Conservation (phyloP, 2,888 invertebrate genomes). For the Mycalesis mineus region DNA sequence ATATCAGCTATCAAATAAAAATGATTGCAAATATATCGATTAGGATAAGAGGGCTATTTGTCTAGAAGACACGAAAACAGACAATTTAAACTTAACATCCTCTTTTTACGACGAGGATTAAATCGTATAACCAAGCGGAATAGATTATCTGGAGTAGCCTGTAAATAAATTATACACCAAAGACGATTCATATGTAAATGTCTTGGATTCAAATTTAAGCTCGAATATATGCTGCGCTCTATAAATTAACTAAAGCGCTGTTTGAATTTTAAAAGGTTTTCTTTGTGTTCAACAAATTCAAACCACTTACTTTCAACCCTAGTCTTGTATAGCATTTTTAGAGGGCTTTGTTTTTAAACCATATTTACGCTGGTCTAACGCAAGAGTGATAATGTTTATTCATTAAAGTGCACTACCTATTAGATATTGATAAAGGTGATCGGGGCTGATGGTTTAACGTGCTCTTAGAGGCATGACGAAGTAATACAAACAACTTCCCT, state of each 20-base stretch:
- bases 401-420: no score
- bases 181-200: conserved; percentile 10
- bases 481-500: no score
- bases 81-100: no score
- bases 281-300: neutral
- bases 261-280: neutral
- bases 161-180: conserved; percentile 14
- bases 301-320: neutral
- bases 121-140: neutral
- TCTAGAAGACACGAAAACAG: no score
- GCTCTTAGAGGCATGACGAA: no score
- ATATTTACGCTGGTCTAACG: no score
- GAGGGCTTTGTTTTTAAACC: neutral
- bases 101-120: neutral
- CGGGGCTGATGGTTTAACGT: no score
- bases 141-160: neutral
- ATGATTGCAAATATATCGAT: no score
- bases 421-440: no score
- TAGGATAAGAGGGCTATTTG: no score
- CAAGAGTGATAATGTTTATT: no score
- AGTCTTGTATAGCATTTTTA: neutral
- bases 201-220: neutral
- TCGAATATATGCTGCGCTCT: neutral
- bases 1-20: no score
- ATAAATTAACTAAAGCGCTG: neutral